Evolutionary conservation across 2,797 vertebrate species (phyloP).

Genomic region (Rallus crepitans): DNA sequence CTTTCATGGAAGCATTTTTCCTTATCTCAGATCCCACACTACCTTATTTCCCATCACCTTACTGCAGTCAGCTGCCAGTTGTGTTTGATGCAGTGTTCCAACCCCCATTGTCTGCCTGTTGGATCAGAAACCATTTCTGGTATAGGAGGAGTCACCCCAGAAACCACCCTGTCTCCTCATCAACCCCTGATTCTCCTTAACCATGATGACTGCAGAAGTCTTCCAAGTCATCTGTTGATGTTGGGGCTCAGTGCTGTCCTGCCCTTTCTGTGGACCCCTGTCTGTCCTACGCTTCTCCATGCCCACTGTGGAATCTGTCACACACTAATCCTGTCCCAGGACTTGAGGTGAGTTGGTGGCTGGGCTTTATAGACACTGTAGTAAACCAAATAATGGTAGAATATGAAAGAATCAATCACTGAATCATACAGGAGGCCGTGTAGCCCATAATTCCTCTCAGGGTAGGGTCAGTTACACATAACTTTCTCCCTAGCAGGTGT

Average conservation of each 20-base stretch:
- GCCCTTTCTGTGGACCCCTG: background rate
- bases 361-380: background rate
- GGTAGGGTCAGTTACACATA: background rate
- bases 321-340: background rate
- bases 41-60: background rate
- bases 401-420: background rate
- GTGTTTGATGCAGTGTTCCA: background rate
- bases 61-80: background rate
- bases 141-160: background rate
- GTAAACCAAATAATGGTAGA: background rate
- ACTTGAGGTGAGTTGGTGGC: background rate
- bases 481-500: background rate
- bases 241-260: background rate
- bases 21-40: rapidly evolving
- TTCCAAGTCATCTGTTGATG: rapidly evolving
- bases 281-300: rapidly evolving
- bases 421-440: background rate
- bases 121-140: background rate
- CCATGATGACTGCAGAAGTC: background rate
- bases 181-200: background rate
- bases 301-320: background rate
- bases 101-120: background rate
- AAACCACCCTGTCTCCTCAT: background rate
- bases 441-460: background rate
- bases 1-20: background rate